Base-by-base conservation (phyloP, 2,797 vertebrate genomes). In the Sebastes minor region DNA sequence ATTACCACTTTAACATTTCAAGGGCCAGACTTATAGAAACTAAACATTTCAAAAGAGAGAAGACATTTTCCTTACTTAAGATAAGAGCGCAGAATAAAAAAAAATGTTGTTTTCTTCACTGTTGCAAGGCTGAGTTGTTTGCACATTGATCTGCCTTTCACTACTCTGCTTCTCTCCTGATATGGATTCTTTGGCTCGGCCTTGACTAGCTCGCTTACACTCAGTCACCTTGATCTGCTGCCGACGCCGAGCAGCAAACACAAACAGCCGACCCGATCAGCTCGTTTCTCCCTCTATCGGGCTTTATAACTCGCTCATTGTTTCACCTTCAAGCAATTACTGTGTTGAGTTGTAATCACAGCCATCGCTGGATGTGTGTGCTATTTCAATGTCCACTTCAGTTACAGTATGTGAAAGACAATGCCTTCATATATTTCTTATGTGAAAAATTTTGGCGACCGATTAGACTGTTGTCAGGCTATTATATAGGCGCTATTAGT, bases 121-220 rank as follows among this genome's bases (percentile, higher is more conserved):
- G 53, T 77, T 80, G 71, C 53, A 38, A 84, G 75, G 74, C 60
- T 57, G 78, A 72, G 56, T 78, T 86, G 84, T 87, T 86, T 89
- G 65, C 86, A 82, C 83, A 91, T 88, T 84, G 87, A 92, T 90
- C 81, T 84, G 76, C 81, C 79, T 90, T 86, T 83, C 85, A 82
- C 78, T 64, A 33, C 76, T 73, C 80, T 49, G 74, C 69, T 27
- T 86, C 81, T 74, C 86, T 86, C 64, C 84, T 78, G 79, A 82
- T 91, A 86, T 89, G 87, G 92, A 91, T 90, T 88, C 86, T 81
- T 64, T 73, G 81, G 82, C 81, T 79, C 42, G 72, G 90, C 89
- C 90, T 92, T 84, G 84, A 85, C 86, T 77, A 23, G 82, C 72
- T 89, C 68, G 12, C 82, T 92, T 82, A 81, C 53, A n/a, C 82